phyloP scores from a whole-genome alignment of 2,113 vertebrate genomes.

The human region DNA sequence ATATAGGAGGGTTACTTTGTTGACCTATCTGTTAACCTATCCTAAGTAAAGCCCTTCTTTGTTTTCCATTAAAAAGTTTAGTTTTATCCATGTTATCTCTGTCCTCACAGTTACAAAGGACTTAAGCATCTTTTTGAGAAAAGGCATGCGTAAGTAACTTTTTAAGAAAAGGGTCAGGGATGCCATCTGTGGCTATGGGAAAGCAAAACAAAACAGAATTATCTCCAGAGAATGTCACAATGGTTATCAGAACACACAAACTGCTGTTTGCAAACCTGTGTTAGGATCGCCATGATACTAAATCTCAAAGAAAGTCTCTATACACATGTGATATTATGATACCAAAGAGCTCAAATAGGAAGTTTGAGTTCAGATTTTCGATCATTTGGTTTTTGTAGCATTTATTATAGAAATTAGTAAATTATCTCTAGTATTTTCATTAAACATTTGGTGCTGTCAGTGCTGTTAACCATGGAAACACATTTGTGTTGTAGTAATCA shows the following conservation, averaged over 20 bases:
- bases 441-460: neutral
- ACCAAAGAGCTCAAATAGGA: neutral
- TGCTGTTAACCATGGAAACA: neutral
- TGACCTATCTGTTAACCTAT: neutral
- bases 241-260: neutral
- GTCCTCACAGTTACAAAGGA: neutral
- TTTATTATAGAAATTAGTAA: neutral
- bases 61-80: neutral
- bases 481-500: neutral
- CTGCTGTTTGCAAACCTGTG: neutral
- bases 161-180: neutral
- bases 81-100: neutral
- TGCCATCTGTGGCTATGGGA: neutral
- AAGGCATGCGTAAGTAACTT: neutral
- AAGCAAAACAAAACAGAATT: neutral
- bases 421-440: neutral
- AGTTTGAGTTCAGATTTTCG: neutral
- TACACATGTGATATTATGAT: neutral
- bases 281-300: neutral
- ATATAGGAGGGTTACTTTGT: neutral
- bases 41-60: neutral
- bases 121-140: neutral
- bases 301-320: neutral
- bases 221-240: neutral
- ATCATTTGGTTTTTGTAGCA: neutral